These are phyloP conservation scores for Pristionchus maxplancki DNA, from an alignment of 2,888 invertebrate genomes.

Conservation along the genomic window DNA sequence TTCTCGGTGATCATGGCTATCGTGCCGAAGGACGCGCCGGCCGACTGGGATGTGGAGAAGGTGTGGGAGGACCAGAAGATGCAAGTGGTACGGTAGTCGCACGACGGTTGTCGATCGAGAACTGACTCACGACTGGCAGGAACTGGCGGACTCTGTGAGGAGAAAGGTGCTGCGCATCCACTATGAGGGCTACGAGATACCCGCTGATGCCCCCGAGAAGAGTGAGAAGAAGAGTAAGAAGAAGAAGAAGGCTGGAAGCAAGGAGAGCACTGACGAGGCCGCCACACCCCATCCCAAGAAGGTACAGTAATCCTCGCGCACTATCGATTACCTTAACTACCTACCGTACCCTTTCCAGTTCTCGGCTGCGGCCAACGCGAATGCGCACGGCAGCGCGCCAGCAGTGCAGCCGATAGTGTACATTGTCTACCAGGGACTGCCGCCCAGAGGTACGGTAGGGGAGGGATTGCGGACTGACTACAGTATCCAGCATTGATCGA, in stretches of 20 bases:
- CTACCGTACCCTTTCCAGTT: background rate
- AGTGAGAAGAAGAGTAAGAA: constrained; percentile 43
- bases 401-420: constrained; percentile 45
- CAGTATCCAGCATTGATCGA: background rate
- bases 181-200: constrained; percentile 5
- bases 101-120: background rate
- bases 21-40: background rate
- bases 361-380: background rate
- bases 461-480: background rate
- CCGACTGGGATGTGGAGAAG: constrained; percentile 21
- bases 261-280: background rate
- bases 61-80: constrained; percentile 37
- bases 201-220: constrained; percentile 4
- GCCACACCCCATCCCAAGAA: background rate
- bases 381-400: background rate
- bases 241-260: constrained; percentile 4
- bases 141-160: constrained; percentile 8
- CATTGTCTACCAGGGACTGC: constrained; percentile 51
- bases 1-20: constrained; percentile 49
- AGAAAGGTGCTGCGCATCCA: constrained; percentile 32
- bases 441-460: constrained; percentile 36
- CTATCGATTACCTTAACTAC: background rate
- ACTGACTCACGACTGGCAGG: background rate
- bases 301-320: background rate
- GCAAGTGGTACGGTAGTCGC: constrained; percentile 34